Percentiles rank a stretch among this genome's conserved stretches.
These are phyloP conservation scores for Zaprionus davidi DNA, from an alignment of 1,140 invertebrate genomes.

Conservation along the genomic window DNA sequence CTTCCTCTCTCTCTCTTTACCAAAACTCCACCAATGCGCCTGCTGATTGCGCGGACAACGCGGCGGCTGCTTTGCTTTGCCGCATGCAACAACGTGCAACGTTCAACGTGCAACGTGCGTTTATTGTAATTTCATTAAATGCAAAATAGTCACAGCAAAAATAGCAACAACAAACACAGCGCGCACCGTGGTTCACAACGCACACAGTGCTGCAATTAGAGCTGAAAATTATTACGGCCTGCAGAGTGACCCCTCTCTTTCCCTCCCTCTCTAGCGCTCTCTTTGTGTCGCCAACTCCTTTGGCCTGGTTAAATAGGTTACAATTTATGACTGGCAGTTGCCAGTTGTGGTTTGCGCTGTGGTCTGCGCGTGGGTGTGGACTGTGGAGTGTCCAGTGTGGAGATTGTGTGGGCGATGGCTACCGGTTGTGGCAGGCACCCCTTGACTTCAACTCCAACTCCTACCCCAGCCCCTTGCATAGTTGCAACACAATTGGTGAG, in stretches of 20 bases:
- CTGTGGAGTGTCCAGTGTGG: neutral
- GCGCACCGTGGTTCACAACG: slow-evolving; percentile 2
- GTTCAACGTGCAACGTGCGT: slow-evolving; percentile 57
- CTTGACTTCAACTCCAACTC: neutral
- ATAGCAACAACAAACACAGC: slow-evolving; percentile 39
- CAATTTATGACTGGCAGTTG: slow-evolving; percentile 72
- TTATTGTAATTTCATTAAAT: slow-evolving; percentile 82
- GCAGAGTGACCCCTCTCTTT: slow-evolving; percentile 14
- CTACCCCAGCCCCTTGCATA: neutral
- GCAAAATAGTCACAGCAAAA: slow-evolving; percentile 71
- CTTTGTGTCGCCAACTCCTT: neutral
- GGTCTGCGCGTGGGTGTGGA: slow-evolving; percentile 18
- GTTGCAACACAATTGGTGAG: slow-evolving; percentile 13
- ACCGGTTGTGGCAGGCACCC: neutral
- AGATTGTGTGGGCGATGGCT: slow-evolving; percentile 12
- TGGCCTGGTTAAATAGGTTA: slow-evolving; percentile 66
- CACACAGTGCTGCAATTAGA: slow-evolving; percentile 60
- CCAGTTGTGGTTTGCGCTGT: slow-evolving; percentile 22
- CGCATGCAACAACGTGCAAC: slow-evolving; percentile 36
- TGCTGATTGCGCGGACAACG: slow-evolving; percentile 44
- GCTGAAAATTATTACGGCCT: slow-evolving; percentile 64
- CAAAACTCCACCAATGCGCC: neutral
- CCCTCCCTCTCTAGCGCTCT: slow-evolving; percentile 15
- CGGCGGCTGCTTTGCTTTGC: slow-evolving; percentile 31
- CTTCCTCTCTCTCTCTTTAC: neutral